Evolutionary conservation across 1,140 invertebrate genomes (phyloP).

Genomic region (Zaprionus camerounensis): DNA sequence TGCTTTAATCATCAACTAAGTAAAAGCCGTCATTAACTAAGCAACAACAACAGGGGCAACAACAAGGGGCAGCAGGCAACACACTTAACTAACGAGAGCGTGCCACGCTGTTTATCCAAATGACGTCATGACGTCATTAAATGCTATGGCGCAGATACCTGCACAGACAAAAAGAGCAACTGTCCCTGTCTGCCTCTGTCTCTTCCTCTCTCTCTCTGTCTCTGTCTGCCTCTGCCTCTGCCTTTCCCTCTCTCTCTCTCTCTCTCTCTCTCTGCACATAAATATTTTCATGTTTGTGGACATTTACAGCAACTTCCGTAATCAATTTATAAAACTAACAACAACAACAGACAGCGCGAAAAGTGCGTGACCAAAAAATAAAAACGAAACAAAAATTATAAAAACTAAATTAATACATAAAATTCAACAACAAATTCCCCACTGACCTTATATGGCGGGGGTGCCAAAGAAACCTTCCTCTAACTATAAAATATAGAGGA

Average conservation of each 20-base stretch:
- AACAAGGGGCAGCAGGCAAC: background rate
- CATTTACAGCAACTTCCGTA: slow-evolving; percentile 78
- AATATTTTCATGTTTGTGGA: slow-evolving; percentile 79
- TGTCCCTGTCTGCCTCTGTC: background rate
- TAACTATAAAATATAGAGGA: no score
- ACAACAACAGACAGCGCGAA: slow-evolving; percentile 20
- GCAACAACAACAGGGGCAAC: slow-evolving; percentile 2
- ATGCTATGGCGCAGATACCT: background rate
- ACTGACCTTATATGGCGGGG: slow-evolving; percentile 51
- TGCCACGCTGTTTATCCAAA: slow-evolving; percentile 27
- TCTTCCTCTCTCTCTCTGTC: background rate
- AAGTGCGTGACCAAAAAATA: slow-evolving; percentile 30
- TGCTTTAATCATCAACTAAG: slow-evolving; percentile 44
- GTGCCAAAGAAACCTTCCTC: background rate
- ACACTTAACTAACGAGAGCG: slow-evolving; percentile 37
- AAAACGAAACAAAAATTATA: slow-evolving; percentile 16
- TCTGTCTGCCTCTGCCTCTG: background rate
- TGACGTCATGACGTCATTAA: slow-evolving; percentile 37
- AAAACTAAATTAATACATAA: slow-evolving; percentile 70
- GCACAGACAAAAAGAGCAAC: background rate
- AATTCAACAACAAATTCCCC: slow-evolving; percentile 49
- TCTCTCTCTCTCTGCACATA: slow-evolving; percentile 16
- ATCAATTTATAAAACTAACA: slow-evolving; percentile 74
- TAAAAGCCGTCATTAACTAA: slow-evolving; percentile 49
- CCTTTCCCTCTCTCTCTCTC: background rate